A percentile compares a stretch with the other conserved stretches of the same genome.
phyloP scores from a whole-genome alignment of 2,113 vertebrate genomes.

The Oreotrochilus melanogaster region DNA sequence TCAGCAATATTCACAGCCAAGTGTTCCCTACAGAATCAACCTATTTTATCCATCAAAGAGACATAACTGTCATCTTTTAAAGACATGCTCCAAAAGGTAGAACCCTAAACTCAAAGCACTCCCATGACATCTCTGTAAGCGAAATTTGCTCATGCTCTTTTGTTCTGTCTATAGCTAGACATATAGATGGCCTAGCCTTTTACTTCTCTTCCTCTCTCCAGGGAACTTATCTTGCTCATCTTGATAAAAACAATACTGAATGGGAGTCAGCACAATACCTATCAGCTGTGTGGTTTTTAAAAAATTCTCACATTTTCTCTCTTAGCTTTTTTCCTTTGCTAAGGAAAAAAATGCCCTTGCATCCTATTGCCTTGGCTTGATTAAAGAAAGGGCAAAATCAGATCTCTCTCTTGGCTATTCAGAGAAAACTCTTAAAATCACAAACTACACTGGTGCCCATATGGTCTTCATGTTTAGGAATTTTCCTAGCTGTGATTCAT shows the following conservation, averaged over 20 bases:
- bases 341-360: not conserved
- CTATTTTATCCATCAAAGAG: constrained; percentile 3
- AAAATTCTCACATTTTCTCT: not conserved
- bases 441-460: not conserved
- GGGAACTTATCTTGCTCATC: not conserved
- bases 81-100: not conserved
- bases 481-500: not conserved
- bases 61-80: not conserved
- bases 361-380: not conserved
- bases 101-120: not conserved
- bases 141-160: constrained; percentile 3
- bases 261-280: not conserved
- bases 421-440: not conserved
- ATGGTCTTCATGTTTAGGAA: not conserved
- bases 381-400: not conserved
- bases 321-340: not conserved
- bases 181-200: not conserved
- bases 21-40: not conserved
- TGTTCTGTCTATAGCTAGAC: not conserved
- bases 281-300: not conserved
- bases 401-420: not conserved
- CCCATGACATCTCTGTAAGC: not conserved
- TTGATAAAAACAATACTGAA: not conserved
- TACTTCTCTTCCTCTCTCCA: not conserved
- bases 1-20: not conserved